Evolutionary conservation across 2,888 invertebrate genomes (phyloP), one percentile per base, ranked within the genome.

Genomic region (Ferdinandea cuprea): DNA sequence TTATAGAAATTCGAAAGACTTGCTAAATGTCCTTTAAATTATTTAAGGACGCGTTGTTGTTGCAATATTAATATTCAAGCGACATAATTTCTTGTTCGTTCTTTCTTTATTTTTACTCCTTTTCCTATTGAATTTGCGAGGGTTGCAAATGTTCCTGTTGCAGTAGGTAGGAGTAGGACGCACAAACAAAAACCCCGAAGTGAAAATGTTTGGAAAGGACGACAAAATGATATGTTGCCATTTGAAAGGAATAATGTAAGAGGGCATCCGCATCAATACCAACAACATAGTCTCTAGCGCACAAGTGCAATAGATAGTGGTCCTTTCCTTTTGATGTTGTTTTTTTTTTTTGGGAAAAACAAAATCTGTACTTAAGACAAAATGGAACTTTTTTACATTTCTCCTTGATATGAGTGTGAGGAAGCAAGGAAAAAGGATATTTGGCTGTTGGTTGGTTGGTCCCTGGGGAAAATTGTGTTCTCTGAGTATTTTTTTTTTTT

Each of bases 1-100:
- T 79, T 68, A n/a, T n/a, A 54, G 68, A 74, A 56, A 74, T 74
- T 68, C 56, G 46, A 74, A 68, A 68, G 61, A 74, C 68, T 68
- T 68, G 74, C 61, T 80, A 74, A 80, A 80, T 80, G 74, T 63
- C 61, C 54, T 58, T 68, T 80, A 58, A 74, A 80, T 74, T 56
- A 80, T 80, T 80, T 54, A 74, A 68, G 61, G 30, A 68, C 37
- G 56, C 56, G 46, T 17, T 72, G 58, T 65, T 79, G 54, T 61
- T 74, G 35, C 46, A 48, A 42, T 35, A 44, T 19, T 19, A 63
- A 63, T 44, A 63, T 54, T 17, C 44, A 56, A 32, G n/a, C 5
- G 25, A 65, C 46, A 28, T 37, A 48, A 28, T 44, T 44, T 15
- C 32, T 30, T 2, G 19, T 15, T 42, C 48, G 15, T 52, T 48